Evolutionary conservation across 2,113 vertebrate genomes (phyloP).

Genomic region (Motacilla tschutschensis): DNA sequence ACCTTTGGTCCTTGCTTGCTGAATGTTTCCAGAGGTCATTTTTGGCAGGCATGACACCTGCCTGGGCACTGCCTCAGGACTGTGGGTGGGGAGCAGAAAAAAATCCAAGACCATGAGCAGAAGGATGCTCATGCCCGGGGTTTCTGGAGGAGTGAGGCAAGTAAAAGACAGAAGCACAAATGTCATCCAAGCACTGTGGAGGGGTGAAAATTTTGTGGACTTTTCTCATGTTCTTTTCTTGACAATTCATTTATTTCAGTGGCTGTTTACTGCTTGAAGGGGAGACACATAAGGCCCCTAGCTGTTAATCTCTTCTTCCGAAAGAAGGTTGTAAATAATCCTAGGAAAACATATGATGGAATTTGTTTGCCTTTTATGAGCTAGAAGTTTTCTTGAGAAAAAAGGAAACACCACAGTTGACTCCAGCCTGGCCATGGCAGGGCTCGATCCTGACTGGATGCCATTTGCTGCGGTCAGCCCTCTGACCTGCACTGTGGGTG

Average conservation of each 20-base stretch:
- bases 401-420: background rate
- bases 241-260: background rate
- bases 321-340: background rate
- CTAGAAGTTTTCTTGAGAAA: background rate
- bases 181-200: accelerated
- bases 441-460: accelerated
- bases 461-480: background rate
- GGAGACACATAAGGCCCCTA: background rate
- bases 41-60: accelerated
- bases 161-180: accelerated
- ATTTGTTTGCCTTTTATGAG: background rate
- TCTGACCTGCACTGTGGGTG: accelerated
- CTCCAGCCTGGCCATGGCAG: accelerated
- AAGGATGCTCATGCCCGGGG: background rate
- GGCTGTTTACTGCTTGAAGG: background rate
- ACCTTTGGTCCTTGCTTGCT: background rate
- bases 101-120: background rate
- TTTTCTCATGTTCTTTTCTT: background rate
- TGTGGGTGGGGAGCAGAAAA: accelerated
- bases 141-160: background rate
- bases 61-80: accelerated
- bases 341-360: background rate
- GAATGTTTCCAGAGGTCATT: background rate
- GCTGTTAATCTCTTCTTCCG: background rate
- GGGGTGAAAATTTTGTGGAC: background rate